Evolutionary conservation across 2,797 vertebrate genomes (phyloP), one percentile per base, ranked within the genome.

Genomic region (Zenarchopterus dispar): DNA sequence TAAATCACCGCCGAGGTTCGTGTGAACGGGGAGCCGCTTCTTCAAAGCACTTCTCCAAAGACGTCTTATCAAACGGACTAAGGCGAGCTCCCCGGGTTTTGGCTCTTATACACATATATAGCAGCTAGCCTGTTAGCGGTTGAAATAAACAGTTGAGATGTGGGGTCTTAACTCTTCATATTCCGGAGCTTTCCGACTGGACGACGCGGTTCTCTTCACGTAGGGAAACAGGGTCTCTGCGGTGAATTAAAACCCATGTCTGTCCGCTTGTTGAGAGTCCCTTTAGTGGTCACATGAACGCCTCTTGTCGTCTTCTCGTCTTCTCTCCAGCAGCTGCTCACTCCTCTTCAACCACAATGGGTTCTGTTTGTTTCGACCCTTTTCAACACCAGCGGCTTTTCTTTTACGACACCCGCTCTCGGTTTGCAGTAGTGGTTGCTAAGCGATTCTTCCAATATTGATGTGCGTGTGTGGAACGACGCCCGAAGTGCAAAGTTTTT

Each of bases 101-200:
- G 72, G 81, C 88, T 88, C 81, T 68, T 42, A 36, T 84, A 78
- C 75, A 70, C 82, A 19, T 90, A 89, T 8, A 28, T 7, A 90
- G 88, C 85, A 73, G 91, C 84, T 92, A 92, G 91, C 91, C 89
- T 86, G 90, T 88, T 93, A 93, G 92, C 92, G 82, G 73, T 80
- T 47, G 74, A 50, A 84, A 92, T 89, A 90, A 92, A 91, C 91
- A 90, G 77, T 92, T 91, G 80, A 59, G 89, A 79, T 88, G 72
- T 88, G 84, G 81, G 70, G 46, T 87, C 82, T 88, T 86, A 92
- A 92, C 86, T 92, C 89, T 89, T 92, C 81, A 18, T 78, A 41
- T 75, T 69, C 84, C 78, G 81, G 80, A 62, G 77, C 67, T 81
- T 75, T 85, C 75, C 70, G 64, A 65, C 53, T 18, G 75, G 54